Base-by-base conservation (phyloP, 2,113 vertebrate species). In the Fregetta grallaria region DNA sequence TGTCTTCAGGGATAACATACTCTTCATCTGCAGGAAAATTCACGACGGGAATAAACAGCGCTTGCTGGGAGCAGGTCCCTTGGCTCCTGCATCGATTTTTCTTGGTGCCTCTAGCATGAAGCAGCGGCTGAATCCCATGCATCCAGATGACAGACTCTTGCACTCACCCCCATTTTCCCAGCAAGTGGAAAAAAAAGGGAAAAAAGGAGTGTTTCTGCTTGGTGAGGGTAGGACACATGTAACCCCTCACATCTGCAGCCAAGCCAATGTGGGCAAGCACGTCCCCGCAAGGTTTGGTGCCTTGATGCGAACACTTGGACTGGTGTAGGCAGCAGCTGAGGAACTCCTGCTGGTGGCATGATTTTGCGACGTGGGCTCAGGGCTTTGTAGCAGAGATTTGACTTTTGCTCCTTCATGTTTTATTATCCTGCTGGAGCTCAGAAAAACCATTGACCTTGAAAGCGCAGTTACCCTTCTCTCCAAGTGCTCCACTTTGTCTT, bases 361-460 rank as follows among this genome's bases (percentile, higher is more conserved):
- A 16, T 59, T 82, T 38, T 82, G 55, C 0, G 0, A 53, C 0
- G 0, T 34, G 40, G 52, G 47, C n/a, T 84, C 10, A 2, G 65
- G 42, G 32, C 13, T 74, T 92, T 84, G 38, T 30, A 78, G 29
- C 50, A 77, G 34, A 80, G 11, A 17, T 55, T 63, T 89, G 68
- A 55, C 21, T 67, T 91, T 55, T 87, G 8, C 13, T 89, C 30
- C 72, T 63, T 83, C 4, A 1, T 58, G 34, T 52, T 86, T 86
- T 63, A 25, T 91, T 65, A 78, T 72, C 40, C 29, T 2, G 0
- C 49, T 47, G 34, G 21, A 87, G 30, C 42, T 91, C 38, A 82
- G 66, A 52, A 75, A 87, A 81, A 21, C 0, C 11, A 17, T 1
- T 63, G 83, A 84, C 65, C 73, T 77, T 81, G 68, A 77, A 73